Percentiles rank a stretch among this genome's conserved stretches.
These are phyloP conservation scores for Dendrocincla fuliginosa DNA, from an alignment of 2,797 vertebrate genomes.

Conservation along the genomic window DNA sequence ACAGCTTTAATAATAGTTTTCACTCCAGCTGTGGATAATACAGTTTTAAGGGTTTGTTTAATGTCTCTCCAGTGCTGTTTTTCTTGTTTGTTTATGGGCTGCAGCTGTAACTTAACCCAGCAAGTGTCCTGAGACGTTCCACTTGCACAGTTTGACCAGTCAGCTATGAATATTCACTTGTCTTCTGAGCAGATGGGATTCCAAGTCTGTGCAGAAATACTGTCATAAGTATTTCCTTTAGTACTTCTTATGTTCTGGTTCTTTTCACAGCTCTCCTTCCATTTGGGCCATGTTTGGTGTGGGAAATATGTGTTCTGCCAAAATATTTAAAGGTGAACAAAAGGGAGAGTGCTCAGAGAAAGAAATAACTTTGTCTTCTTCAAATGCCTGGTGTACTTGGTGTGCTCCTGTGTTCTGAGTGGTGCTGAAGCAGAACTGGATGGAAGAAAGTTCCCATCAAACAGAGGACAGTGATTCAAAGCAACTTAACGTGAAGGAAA, in stretches of 20 bases:
- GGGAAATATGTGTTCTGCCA: background rate
- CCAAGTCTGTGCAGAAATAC: background rate
- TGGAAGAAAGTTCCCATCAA: background rate
- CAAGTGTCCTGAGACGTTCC: background rate
- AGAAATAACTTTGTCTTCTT: background rate
- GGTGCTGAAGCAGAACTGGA: background rate
- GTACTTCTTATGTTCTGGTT: background rate
- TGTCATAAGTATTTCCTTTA: background rate
- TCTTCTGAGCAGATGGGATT: background rate
- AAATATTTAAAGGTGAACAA: conserved; percentile 9
- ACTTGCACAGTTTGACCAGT: background rate
- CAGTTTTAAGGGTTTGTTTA: background rate
- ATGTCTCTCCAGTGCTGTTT: background rate
- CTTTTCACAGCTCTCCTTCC: background rate
- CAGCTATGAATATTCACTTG: background rate
- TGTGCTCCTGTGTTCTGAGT: background rate
- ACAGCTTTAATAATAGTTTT: background rate
- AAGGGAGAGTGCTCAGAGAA: background rate
- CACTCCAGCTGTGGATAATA: background rate
- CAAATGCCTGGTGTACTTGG: background rate
- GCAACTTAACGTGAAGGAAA: background rate
- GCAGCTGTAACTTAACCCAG: background rate
- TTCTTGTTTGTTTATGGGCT: background rate
- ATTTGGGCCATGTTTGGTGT: background rate
- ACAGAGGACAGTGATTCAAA: background rate